Evolutionary conservation across 1,140 invertebrate species (phyloP).

Genomic region (Papilio machaon): DNA sequence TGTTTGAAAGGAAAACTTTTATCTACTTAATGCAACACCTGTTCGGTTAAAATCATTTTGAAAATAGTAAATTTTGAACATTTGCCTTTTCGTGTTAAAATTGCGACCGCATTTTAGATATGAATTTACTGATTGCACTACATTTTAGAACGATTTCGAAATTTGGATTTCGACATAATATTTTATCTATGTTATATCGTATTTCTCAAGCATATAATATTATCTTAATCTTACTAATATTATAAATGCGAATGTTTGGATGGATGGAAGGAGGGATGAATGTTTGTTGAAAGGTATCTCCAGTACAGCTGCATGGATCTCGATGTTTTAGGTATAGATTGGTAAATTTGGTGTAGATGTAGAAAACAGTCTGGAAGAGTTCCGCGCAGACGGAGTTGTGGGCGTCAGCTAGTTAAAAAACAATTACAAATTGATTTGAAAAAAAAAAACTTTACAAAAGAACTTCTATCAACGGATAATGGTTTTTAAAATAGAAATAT

Average conservation of each 20-base stretch:
- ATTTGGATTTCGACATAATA: neutral
- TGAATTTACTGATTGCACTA: neutral
- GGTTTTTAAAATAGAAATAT: constrained; percentile 32
- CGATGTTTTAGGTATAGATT: too few relatives aligned
- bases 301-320: too few relatives aligned
- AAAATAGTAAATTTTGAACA: neutral
- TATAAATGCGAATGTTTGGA: too few relatives aligned
- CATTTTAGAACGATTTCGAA: neutral
- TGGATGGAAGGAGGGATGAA: too few relatives aligned
- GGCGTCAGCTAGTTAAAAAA: too few relatives aligned
- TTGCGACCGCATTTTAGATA: neutral
- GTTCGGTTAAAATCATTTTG: constrained; percentile 37
- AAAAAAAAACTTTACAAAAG: neutral
- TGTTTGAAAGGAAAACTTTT: constrained; percentile 35
- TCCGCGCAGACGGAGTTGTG: too few relatives aligned
- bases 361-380: too few relatives aligned
- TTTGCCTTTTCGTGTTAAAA: constrained; percentile 24
- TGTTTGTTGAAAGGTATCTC: too few relatives aligned
- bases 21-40: constrained; percentile 34
- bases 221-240: too few relatives aligned
- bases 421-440: neutral
- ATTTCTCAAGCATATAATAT: too few relatives aligned
- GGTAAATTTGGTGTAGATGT: too few relatives aligned
- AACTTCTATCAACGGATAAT: neutral
- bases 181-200: neutral